A percentile compares a stretch with the other conserved stretches of the same genome.
These are phyloP conservation scores for Morinoia aosen DNA, from an alignment of 2,888 invertebrate genomes.

Conservation along the genomic window DNA sequence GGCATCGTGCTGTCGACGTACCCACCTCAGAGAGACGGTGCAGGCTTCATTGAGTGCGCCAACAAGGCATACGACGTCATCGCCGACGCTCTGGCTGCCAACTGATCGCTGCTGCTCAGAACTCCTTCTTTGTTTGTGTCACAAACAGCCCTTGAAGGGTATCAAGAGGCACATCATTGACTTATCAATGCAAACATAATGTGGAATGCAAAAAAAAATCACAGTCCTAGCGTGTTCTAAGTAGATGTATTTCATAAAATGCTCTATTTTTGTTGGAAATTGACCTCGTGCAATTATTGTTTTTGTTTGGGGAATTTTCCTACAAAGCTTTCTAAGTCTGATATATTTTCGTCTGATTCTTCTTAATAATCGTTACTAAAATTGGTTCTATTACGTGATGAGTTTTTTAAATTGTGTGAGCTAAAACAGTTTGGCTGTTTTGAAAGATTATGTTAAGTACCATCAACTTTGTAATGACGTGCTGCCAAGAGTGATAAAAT, in stretches of 20 bases:
- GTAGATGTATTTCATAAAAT: too few relatives aligned
- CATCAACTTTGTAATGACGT: neutral
- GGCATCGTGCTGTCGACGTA: slow-evolving; percentile 89
- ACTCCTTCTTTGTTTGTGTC: too few relatives aligned
- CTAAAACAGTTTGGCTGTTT: neutral
- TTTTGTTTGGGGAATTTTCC: neutral
- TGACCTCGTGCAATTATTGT: too few relatives aligned
- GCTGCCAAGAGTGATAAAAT: neutral
- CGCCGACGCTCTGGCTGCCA: slow-evolving; percentile 68
- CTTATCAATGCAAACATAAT: too few relatives aligned
- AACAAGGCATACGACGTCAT: slow-evolving; percentile 83
- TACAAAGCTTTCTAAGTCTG: neutral
- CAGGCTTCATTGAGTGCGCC: slow-evolving; percentile 81
- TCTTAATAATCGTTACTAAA: neutral
- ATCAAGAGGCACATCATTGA: too few relatives aligned
- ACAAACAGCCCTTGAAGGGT: too few relatives aligned
- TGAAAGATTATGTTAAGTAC: neutral
- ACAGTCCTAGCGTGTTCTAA: too few relatives aligned
- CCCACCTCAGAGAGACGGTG: slow-evolving; percentile 79
- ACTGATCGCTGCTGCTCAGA: neutral
- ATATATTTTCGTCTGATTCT: neutral
- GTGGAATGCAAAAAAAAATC: too few relatives aligned
- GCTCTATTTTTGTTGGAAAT: too few relatives aligned
- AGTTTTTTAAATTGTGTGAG: neutral
- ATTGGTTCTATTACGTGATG: neutral